A percentile compares a stretch with the other conserved stretches of the same genome.
Evolutionary conservation across 1,140 invertebrate species (phyloP).

Genomic region (Bradysia coprophila): DNA sequence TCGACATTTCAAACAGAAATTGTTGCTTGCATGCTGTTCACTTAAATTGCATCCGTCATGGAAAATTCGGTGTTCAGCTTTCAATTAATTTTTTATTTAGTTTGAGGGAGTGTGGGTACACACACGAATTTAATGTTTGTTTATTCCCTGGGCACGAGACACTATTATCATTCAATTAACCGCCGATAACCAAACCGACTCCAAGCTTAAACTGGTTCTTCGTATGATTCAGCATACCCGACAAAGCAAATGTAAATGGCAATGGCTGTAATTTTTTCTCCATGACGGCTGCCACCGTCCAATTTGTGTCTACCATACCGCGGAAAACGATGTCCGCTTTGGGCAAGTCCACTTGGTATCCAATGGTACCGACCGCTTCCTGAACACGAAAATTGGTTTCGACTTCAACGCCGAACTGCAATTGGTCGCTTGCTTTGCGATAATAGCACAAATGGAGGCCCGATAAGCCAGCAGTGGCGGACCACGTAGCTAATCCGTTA

Average conservation of each 20-base stretch:
- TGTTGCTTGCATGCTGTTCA: no score
- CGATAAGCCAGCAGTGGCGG: conserved; percentile 59
- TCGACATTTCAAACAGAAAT: no score
- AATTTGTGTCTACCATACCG: conserved; percentile 89
- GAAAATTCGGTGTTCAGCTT: no score
- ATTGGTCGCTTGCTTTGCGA: conserved; percentile 81
- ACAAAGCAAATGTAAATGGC: conserved; percentile 85
- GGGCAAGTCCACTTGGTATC: conserved; percentile 91
- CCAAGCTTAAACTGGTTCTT: conserved; percentile 78
- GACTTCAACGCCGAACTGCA: conserved; percentile 70
- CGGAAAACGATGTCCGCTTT: conserved; percentile 87
- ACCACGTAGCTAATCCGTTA: conserved; percentile 32
- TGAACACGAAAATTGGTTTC: conserved; percentile 73
- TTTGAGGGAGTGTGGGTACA: no score
- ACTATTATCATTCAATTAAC: no score
- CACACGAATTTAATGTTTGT: no score
- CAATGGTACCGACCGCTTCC: conserved; percentile 83
- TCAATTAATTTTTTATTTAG: no score
- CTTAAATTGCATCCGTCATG: no score
- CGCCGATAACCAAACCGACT: conserved; percentile 73
- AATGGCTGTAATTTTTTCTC: conserved; percentile 86
- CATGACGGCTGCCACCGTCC: conserved; percentile 82
- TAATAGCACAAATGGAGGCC: conserved; percentile 84
- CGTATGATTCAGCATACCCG: conserved; percentile 80
- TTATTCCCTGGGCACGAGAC: no score